Evolutionary conservation across 2,888 invertebrate species (phyloP).

Genomic region (Cosmorhoe ocellata): DNA sequence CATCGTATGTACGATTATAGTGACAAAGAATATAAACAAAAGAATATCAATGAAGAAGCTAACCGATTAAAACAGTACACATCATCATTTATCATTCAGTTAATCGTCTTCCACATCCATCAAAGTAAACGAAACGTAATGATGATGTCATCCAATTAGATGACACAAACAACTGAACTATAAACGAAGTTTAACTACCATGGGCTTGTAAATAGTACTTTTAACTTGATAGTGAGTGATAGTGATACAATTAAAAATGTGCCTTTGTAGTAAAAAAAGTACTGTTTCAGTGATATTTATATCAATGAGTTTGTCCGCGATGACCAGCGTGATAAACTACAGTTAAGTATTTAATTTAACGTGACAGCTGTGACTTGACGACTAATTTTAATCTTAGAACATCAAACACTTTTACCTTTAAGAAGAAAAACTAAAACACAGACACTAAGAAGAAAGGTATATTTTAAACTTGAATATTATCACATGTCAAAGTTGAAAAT

Average conservation of each 20-base stretch:
- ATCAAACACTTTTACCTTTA: too few relatives aligned
- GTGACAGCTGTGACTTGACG: too few relatives aligned
- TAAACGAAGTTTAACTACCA: slow-evolving; percentile 25
- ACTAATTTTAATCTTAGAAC: too few relatives aligned
- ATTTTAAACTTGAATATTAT: too few relatives aligned
- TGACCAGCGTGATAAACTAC: too few relatives aligned
- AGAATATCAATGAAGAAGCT: background rate
- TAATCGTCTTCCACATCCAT: slow-evolving; percentile 1
- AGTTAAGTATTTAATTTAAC: too few relatives aligned
- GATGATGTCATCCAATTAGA: slow-evolving; percentile 26
- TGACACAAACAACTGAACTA: slow-evolving; percentile 20
- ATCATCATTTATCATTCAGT: slow-evolving; percentile 1
- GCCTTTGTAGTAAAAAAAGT: background rate
- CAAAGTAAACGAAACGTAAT: slow-evolving; percentile 10
- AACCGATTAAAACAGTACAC: background rate
- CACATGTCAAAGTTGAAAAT: too few relatives aligned
- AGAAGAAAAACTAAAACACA: too few relatives aligned
- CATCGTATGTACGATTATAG: too few relatives aligned
- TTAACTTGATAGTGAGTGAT: slow-evolving; percentile 7
- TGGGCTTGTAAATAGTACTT: slow-evolving; percentile 1
- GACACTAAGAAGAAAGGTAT: too few relatives aligned
- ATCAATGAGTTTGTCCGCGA: too few relatives aligned
- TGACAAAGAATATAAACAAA: background rate
- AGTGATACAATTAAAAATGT: slow-evolving; percentile 9
- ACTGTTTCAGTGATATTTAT: background rate